Base-by-base conservation (phyloP, 2,888 invertebrate genomes). In the Trachelus tabidus region DNA sequence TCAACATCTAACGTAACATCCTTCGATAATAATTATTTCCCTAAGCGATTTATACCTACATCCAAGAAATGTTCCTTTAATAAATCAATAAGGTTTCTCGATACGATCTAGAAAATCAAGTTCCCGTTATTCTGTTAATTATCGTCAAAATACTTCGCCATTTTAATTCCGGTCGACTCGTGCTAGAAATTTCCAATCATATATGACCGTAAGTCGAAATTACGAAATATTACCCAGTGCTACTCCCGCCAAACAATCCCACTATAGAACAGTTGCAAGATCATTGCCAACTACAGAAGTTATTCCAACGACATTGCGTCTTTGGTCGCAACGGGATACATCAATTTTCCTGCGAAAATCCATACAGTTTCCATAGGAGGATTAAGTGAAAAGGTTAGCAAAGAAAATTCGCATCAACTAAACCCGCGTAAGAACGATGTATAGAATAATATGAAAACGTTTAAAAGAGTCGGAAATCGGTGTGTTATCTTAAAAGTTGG, bases 191-290 rank as follows among this genome's bases (percentile, higher is more conserved):
- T 71, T 71, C 71, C 71, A 34, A 34, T 33, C 34, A 34, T 23
- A 35, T 34, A 74, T 74, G 30, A 74, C 74, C 74, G 74, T 74
- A 74, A 74, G 35, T 23, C 30, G 4, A 12, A 37, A n/a, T 71
- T 15, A 30, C 6, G 74, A 35, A 74, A 74, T 35, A 35, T 74
- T 34, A 34, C 74, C 11, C 74, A 74, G 12, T 35, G 23, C 74
- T 74, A 37, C 74, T 74, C 74, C 74, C 74, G 74, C 74, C 74
- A 74, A 71, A 74, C 35, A 74, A 35, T 74, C 34, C 74, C 35
- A 34, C 74, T 74, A 34, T 33, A 23, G 34, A 34, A 71, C 71
- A 34, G 34, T 71, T 34, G 71, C 71, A 33, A 71, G 33, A 31
- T 33, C 33, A 34, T 34, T 71, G 33, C 71, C 71, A 71, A 71